phyloP scores from a whole-genome alignment of 2,797 vertebrate genomes.

The Melanotaenia parkinsoni region DNA sequence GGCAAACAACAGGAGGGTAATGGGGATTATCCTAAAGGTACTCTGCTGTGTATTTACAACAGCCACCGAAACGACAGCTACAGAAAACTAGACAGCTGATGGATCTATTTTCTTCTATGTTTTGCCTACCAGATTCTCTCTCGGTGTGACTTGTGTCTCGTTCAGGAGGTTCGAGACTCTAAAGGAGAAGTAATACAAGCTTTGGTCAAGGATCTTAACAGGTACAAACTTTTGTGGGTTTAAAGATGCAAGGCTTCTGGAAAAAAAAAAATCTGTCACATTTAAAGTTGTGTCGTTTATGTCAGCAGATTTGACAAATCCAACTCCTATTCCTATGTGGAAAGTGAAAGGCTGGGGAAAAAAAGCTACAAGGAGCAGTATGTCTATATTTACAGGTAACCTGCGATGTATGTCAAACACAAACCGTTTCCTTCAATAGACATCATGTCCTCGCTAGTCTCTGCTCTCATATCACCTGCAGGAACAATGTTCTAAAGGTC shows the following conservation, averaged over 20 bases:
- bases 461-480: conserved; percentile 43
- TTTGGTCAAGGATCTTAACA: conserved; percentile 83
- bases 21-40: conserved; percentile 85
- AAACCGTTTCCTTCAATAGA: accelerated
- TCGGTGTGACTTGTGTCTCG: conserved; percentile 85
- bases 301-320: conserved; percentile 77
- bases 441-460: background rate
- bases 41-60: background rate
- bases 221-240: conserved; percentile 61
- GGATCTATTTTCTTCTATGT: background rate
- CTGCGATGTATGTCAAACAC: background rate
- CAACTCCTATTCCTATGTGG: conserved; percentile 80
- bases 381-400: conserved; percentile 87
- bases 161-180: conserved; percentile 88
- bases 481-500: conserved; percentile 81
- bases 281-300: background rate
- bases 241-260: background rate
- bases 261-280: background rate
- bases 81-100: background rate
- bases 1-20: conserved; percentile 82
- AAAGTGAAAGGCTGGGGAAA: conserved; percentile 84
- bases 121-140: conserved; percentile 80
- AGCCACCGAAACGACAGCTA: background rate
- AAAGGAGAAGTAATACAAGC: conserved; percentile 79
- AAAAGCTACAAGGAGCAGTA: conserved; percentile 88